Base-by-base conservation (phyloP, 2,888 invertebrate species). In the Allolobophora icterica region DNA sequence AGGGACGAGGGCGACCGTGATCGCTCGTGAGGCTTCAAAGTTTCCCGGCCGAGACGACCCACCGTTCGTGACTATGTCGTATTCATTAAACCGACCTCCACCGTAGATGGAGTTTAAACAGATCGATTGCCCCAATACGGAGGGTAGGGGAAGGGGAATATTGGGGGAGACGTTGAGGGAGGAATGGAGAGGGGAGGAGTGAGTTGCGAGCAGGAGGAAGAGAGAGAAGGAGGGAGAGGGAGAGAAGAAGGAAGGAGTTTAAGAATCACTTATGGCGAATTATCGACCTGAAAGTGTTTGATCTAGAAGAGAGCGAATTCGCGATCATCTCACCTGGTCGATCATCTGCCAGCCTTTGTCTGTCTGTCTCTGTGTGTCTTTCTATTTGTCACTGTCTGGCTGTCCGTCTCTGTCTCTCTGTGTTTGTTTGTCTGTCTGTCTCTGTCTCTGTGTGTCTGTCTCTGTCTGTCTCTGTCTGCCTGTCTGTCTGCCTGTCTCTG, bases 71-170 rank as follows among this genome's bases (percentile, higher is more conserved):
- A 71, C 71, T 30, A 71, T 71, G 71, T 30, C 71, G 71, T 71
- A 8, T 30, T 71, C 71, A 71, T 71, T 71, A 71, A n/a, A n/a
- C 30, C 71, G 71, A 71, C 8, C 71, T 4, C 11, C 71, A 71
- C 71, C 71, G n/a, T n/a, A 71, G 17, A n/a, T 71, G n/a, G 71
- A 71, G 71, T 71, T 71, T 71, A 71, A 71, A 71, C 71, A 71
- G 71, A 71, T 71, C 71, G 71, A 71, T 71, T 71, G 71, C 30
- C n/a, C 71, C 71, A n/a, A 71, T 71, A n/a, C 71, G n/a, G n/a
- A 71, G 71, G 30, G 71, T 30, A 71, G 30, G 13, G 71, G 4
- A n/a, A 13, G 30, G 71, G 71, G 71, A n/a, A 24, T 42, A 15
- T 42, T 24, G 24, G 52, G 30, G 71, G 71, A 17, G 30, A n/a